Base-by-base conservation (phyloP, 1,140 invertebrate genomes). In the Planococcus citri region DNA sequence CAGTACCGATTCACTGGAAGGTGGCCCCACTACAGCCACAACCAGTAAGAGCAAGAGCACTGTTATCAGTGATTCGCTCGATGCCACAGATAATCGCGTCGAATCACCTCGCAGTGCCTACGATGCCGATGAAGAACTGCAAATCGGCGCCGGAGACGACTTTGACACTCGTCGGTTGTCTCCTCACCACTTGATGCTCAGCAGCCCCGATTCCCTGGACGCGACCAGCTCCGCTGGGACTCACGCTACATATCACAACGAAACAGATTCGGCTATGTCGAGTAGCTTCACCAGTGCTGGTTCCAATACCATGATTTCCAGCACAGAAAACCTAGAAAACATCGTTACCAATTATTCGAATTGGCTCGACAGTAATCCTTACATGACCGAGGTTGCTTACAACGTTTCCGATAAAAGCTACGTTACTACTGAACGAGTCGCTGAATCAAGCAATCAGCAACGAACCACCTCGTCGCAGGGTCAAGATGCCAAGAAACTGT, bases 191-290 rank as follows among this genome's bases (percentile, higher is more conserved):
- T 70, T 73, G 51, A 83, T 87, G 81, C 75, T 84, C 21, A 85
- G 85, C n/a, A 87, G 86, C 74, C 86, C 84, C 1, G 86, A 86
- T 71, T 87, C 85, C 69, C 73, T 87, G 21, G 86, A 87, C 72
- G 85, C 84, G 10, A 86, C 86, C 0, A 89, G 87, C 74, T 90
- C 88, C 1, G 87, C 87, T 17, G 88, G 87, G 0, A 90, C 88
- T 0, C 84, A 88, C 75, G 89, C 89, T 20, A 90, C 88, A n/a
- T 90, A 88, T 75, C 88, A 89, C 74, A 88, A 87, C 74, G 88
- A 90, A 77, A 87, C 86, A 0, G 88, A 91, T 74, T 90, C 89
- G 0, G 83, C 88, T 21, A 89, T 89, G 85, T 90, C 88, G 3
- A 87, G 87, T 20, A 90, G 88, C 78, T 83, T 90, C 51, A 89